Evolutionary conservation across 2,888 invertebrate species (phyloP).

Genomic region (Lepetodrilus schrolli): DNA sequence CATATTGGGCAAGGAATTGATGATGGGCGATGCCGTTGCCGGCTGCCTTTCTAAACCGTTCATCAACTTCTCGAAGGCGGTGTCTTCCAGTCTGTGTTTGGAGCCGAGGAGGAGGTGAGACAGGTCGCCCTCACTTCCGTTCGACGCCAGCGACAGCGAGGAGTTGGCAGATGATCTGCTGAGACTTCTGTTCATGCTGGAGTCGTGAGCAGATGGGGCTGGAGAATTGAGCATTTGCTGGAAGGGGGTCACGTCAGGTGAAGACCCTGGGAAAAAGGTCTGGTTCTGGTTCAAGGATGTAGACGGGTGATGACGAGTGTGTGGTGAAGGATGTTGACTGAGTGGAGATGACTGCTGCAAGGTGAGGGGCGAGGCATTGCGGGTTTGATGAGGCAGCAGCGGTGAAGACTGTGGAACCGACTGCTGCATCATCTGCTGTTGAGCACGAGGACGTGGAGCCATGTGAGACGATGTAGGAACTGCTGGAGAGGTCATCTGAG

Average conservation of each 20-base stretch:
- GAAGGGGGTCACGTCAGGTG: neutral
- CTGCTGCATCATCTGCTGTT: too few relatives aligned
- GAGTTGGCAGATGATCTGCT: conserved; percentile 26
- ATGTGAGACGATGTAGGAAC: neutral
- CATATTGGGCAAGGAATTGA: conserved; percentile 6
- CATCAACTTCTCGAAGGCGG: neutral
- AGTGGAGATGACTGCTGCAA: neutral
- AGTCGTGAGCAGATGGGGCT: neutral
- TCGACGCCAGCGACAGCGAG: conserved; percentile 1
- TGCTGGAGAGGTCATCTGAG: neutral
- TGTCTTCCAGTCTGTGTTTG: neutral
- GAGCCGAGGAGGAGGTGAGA: neutral
- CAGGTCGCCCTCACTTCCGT: conserved; percentile 6
- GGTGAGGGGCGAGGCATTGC: neutral
- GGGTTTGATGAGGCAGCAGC: neutral
- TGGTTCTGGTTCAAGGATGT: neutral
- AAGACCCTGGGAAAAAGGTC: neutral
- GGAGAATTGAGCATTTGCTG: conserved; percentile 17
- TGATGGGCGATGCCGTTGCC: neutral
- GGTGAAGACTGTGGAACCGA: neutral
- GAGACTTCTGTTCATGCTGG: conserved; percentile 11
- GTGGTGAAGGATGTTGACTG: neutral
- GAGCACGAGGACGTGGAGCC: too few relatives aligned
- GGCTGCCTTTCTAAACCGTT: neutral
- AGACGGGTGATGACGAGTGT: neutral